Base-by-base conservation (phyloP, 2,797 vertebrate genomes). In the Spondyliosoma cantharus region DNA sequence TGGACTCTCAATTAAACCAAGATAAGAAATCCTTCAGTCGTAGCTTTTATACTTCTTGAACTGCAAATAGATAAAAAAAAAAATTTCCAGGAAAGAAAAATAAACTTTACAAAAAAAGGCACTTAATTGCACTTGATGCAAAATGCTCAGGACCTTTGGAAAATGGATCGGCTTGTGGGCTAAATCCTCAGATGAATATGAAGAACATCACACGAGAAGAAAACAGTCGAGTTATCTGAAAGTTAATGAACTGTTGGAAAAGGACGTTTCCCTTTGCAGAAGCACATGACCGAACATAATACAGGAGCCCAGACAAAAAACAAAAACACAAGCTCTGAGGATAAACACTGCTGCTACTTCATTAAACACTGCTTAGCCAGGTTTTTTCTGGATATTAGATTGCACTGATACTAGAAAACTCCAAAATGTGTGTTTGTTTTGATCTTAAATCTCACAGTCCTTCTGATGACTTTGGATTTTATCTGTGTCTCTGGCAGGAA, bases 331-430 rank as follows among this genome's bases (percentile, higher is more conserved):
- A 57, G 65, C 66, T 69, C 59, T 71, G 71, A 75, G 61, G 74
- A 87, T 79, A 81, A 90, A 90, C 76, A 67, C 71, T 70, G 53
- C 71, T 17, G 67, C 68, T 80, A 63, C 85, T 91, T 90, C 69
- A 91, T 86, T 76, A 82, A 92, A 93, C 75, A 69, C 77, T 69
- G 87, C 85, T 90, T 76, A 88, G 81, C 78, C 74, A 86, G 75
- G 68, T 71, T 82, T 87, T 81, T 87, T 79, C 54, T 69, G 59
- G 48, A 72, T 84, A 76, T 89, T 76, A 76, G 81, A 91, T 86
- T 74, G 81, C 82, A 81, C 70, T 65, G 87, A 90, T 82, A 79
- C 24, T 17, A 74, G 70, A 70, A 87, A 71, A 73, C 50, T 81
- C 24, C 66, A 63, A 79, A 79, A 79, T 78, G 80, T 11, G 3